Conservation (phyloP, 2,888 invertebrate species). For the Eilema griseolum region DNA sequence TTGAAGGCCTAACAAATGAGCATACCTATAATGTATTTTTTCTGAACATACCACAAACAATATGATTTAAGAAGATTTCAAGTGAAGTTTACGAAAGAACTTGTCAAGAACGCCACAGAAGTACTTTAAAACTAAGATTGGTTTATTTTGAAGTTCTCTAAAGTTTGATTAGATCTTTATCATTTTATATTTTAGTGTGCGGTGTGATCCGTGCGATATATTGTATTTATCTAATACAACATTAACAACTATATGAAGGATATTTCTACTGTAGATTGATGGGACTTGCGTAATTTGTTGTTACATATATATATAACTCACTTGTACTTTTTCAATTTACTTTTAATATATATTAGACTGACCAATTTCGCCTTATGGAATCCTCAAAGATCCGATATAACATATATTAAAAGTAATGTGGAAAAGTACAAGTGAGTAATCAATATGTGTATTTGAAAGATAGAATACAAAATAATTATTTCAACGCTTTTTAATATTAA, state of each 20-base stretch:
- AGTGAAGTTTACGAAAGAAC: slow-evolving; percentile 22
- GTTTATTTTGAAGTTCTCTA: slow-evolving; percentile 24
- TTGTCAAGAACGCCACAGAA: slow-evolving; percentile 26
- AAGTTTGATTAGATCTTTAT: slow-evolving; percentile 37
- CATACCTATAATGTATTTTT: background rate
- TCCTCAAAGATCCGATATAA: no score
- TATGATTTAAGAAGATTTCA: slow-evolving; percentile 8
- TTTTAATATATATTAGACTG: no score
- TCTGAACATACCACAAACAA: background rate
- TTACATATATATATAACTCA: no score
- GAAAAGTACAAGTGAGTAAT: no score
- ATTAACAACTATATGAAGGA: background rate
- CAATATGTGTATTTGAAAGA: no score
- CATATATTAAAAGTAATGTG: no score
- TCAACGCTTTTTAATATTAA: background rate
- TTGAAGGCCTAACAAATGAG: background rate
- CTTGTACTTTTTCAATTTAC: no score
- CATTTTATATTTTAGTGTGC: slow-evolving; percentile 8
- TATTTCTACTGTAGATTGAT: no score
- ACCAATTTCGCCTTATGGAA: no score
- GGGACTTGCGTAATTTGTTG: no score
- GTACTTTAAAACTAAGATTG: slow-evolving; percentile 30
- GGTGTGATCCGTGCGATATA: background rate
- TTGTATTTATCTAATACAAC: background rate
- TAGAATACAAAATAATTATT: background rate